Base-by-base conservation (phyloP, 2,888 invertebrate species). In the Galeopsomyia nigrocyanea region DNA sequence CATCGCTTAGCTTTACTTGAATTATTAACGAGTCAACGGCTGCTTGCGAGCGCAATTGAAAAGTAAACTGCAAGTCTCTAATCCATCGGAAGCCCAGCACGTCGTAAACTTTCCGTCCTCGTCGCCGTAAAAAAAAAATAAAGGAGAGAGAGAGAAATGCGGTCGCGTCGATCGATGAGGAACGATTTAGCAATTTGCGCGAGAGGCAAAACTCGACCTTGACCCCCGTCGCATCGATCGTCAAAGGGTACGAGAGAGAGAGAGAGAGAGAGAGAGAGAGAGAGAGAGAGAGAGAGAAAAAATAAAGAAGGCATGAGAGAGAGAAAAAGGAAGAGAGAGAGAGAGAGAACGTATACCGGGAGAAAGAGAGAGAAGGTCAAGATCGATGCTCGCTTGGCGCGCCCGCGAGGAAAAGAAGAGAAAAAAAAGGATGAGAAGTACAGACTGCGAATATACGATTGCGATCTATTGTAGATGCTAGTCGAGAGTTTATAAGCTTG, bases 361-460 rank as follows among this genome's bases (percentile, higher is more conserved):
- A 39, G 7, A 26, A 5, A 46, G 17, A 9, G 22, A 75, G 76
- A 26, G 77, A 75, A 79, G 80, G 80, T 80, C 80, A 79, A 80
- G 78, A 79, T 77, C 80, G 17, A 79, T 76, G 76, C 73, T 71
- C 73, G 69, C 76, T 71, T 55, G 46, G 72, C 50, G 39, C 46
- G 7, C 49, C 10, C n/a, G 16, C 17, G 57, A 63, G 56, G 17
- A 21, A 47, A 61, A 50, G 51, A 58, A 63, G 58, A 50, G 16
- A 53, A 26, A 16, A 61, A 26, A 66, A 13, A 14, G n/a, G 14
- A 39, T 3, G 39, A 58, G 26, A 67, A 62, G 65, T 46, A 22
- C 46, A 65, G 58, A 65, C 39, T 19, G 60, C 67, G 31, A 51
- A 46, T 26, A 46, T 26, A 16, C 63, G 53, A 58, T 57, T 57